Conservation (phyloP, 2,797 vertebrate genomes). For the Typhlichthys subterraneus region DNA sequence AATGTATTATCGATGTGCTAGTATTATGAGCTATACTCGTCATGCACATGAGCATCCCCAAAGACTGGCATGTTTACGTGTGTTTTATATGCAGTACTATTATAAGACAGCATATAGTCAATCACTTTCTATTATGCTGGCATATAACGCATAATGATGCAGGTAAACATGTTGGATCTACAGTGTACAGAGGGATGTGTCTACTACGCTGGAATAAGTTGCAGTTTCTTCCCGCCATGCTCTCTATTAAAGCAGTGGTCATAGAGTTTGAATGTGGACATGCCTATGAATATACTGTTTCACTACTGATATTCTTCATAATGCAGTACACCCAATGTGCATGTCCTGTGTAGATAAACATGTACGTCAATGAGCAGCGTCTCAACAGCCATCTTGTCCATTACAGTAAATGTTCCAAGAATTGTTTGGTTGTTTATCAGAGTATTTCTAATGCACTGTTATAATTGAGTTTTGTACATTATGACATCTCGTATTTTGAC, state of each 20-base stretch:
- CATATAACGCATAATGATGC: slow-evolving; percentile 32
- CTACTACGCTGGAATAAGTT: slow-evolving; percentile 5
- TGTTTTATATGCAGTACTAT: slow-evolving; percentile 52
- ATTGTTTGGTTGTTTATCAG: neutral
- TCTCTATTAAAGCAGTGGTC: neutral
- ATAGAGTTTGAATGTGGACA: neutral
- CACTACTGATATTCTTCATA: neutral
- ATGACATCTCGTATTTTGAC: no score
- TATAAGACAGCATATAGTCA: slow-evolving; percentile 34
- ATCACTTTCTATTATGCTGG: slow-evolving; percentile 9
- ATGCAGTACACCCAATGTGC: neutral
- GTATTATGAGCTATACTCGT: slow-evolving; percentile 53
- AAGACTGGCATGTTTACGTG: slow-evolving; percentile 62
- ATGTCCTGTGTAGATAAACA: neutral
- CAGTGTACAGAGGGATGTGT: neutral
- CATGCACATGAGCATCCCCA: slow-evolving; percentile 50
- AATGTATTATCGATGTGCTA: slow-evolving; percentile 60
- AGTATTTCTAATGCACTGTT: neutral
- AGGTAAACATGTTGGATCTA: slow-evolving; percentile 32
- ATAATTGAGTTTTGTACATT: no score
- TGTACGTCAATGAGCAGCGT: neutral
- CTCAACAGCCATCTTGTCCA: neutral
- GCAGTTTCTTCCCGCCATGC: neutral
- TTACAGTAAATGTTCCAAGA: neutral
- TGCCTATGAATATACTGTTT: neutral